phyloP scores from a whole-genome alignment of 2,888 invertebrate genomes.

The Prosopocoilus inquinatus region DNA sequence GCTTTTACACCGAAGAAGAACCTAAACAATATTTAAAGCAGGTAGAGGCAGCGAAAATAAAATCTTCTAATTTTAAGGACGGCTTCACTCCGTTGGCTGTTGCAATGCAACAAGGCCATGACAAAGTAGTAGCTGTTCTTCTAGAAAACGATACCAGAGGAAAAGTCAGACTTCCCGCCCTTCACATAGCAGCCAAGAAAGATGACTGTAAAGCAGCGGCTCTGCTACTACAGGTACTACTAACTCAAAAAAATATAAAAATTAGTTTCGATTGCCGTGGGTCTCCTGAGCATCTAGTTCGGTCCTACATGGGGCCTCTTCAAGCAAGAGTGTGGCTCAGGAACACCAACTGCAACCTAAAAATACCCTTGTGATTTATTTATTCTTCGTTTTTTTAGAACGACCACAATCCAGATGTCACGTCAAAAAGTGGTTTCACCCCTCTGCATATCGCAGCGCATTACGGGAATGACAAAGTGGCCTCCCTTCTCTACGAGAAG shows the following conservation, averaged over 20 bases:
- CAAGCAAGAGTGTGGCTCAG: no score
- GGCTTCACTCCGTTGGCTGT: slow-evolving; percentile 98
- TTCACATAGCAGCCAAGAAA: slow-evolving; percentile 98
- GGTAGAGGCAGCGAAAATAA: no score
- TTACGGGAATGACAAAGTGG: slow-evolving; percentile 96
- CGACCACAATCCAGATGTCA: slow-evolving; percentile 95
- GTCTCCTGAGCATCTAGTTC: no score
- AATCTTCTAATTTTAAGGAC: slow-evolving; percentile 60
- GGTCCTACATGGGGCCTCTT: no score
- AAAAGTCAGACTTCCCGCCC: slow-evolving; percentile 91
- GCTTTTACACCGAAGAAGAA: no score
- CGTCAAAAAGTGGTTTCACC: slow-evolving; percentile 97
- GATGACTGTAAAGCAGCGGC: slow-evolving; percentile 96
- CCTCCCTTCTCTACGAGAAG: slow-evolving; percentile 80
- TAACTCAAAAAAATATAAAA: no score
- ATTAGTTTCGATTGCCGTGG: no score
- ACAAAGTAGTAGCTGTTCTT: slow-evolving; percentile 93
- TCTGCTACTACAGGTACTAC: slow-evolving; percentile 73
- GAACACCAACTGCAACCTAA: no score
- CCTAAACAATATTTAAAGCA: no score
- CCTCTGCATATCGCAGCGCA: slow-evolving; percentile 98
- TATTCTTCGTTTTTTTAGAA: slow-evolving; percentile 57
- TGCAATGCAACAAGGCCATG: slow-evolving; percentile 98
- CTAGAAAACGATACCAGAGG: slow-evolving; percentile 95
- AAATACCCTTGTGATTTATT: neutral